Evolutionary conservation across 2,888 invertebrate species (phyloP), one percentile per base, ranked within the genome.

Genomic region (Drepanosiphum platanoidis): DNA sequence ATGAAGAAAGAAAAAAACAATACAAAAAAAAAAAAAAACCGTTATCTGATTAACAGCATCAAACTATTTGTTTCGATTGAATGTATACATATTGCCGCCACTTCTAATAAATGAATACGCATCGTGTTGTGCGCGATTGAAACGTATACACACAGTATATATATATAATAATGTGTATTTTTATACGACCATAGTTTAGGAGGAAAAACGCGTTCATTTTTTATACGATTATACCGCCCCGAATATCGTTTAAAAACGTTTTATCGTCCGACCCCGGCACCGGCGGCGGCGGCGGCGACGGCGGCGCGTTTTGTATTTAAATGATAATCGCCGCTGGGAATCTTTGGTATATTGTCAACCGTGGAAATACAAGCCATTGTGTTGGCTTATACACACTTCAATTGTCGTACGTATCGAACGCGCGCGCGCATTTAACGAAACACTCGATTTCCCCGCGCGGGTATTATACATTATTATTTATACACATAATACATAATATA

Each of bases 401-500:
- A 42, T 32, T 66, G 32, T 66, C 42, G 32, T 64, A 66, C 42
- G 32, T 64, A 66, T 32, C 71, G 42, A n/a, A 11, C 77, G 61
- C 18, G 22, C n/a, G 52, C 36, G 39, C 66, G 46, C 52, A 22
- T 79, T 68, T 46, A 79, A 78, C 78, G 42, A 78, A 79, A 68
- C 79, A 68, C 79, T 68, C 32, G 79, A 79, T 68, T 79, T 79
- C 79, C 42, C 66, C 32, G n/a, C n/a, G n/a, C n/a, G 66, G 15
- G 32, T 32, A 68, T 78, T 42, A 39, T 78, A 32, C 30, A 61
- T 15, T 68, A 8, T 46, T 52, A 52, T 52, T 52, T 52, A 52
- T 52, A 52, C 52, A 7, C 52, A 46, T 52, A 52, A 52, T n/a
- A n/a, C n/a, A n/a, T 71, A 71, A 22, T 39, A 18, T 61, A 22